These are phyloP conservation scores for Megalops cyprinoides DNA, from an alignment of 2,797 vertebrate species.

Conservation along the genomic window DNA sequence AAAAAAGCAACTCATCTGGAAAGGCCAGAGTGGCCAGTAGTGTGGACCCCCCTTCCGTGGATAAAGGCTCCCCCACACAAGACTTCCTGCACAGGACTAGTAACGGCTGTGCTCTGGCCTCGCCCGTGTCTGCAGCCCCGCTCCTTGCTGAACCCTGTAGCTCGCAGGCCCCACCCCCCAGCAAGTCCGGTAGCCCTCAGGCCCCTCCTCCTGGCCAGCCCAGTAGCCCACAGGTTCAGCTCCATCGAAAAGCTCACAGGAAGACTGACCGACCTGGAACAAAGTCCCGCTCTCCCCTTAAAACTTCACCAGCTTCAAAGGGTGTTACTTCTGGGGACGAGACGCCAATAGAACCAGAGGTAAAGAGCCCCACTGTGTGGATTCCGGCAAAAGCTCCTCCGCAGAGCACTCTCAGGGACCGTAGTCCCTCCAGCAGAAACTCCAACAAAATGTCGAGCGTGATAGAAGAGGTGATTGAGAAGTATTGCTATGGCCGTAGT, in stretches of 20 bases:
- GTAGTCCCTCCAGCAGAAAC: constrained; percentile 49
- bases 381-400: constrained; percentile 46
- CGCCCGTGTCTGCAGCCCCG: constrained; percentile 28
- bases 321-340: constrained; percentile 43
- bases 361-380: constrained; percentile 56
- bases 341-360: constrained; percentile 28
- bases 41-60: constrained; percentile 34
- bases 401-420: constrained; percentile 51
- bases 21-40: constrained; percentile 25
- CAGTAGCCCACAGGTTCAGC: constrained; percentile 32
- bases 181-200: constrained; percentile 21
- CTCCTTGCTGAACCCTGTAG: constrained; percentile 31
- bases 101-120: constrained; percentile 28
- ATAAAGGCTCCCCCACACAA: constrained; percentile 48
- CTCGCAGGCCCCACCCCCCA: constrained; percentile 21
- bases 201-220: constrained; percentile 6
- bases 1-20: constrained; percentile 29
- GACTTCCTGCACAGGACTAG: constrained; percentile 55
- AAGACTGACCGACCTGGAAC: constrained; percentile 71
- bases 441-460: constrained; percentile 67
- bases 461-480: constrained; percentile 82
- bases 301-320: constrained; percentile 29
- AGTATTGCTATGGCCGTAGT: constrained; percentile 66
- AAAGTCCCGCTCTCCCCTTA: constrained; percentile 48
- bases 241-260: constrained; percentile 72